Conservation (phyloP, 1,140 invertebrate genomes). For the Cotesia vestalis region DNA sequence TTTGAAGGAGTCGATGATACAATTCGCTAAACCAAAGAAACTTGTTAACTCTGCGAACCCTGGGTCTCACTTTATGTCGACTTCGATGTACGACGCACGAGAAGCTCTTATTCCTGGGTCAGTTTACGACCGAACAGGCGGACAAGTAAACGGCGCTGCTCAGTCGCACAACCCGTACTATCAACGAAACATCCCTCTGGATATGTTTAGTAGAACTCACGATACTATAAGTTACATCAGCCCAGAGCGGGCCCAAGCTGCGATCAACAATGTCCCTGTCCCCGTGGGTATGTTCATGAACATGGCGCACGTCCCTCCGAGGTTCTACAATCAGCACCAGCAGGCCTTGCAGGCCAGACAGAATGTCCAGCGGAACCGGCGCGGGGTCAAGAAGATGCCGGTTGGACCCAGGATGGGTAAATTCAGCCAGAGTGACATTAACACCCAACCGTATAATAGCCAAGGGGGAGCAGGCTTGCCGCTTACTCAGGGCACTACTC, state of each 20-base stretch:
- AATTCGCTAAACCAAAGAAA: constrained; percentile 97
- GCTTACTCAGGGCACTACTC: constrained; percentile 75
- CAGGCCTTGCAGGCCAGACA: constrained; percentile 72
- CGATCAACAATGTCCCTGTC: constrained; percentile 83
- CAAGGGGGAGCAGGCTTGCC: constrained; percentile 61
- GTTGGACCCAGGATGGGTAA: constrained; percentile 54
- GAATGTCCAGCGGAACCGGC: constrained; percentile 58
- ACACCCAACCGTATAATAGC: constrained; percentile 72
- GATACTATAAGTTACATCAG: constrained; percentile 95
- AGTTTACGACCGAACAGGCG: constrained; percentile 78
- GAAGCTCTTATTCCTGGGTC: constrained; percentile 89
- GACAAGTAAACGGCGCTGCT: constrained; percentile 61
- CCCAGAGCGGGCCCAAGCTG: constrained; percentile 81
- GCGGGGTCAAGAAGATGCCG: constrained; percentile 39
- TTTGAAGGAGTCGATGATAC: constrained; percentile 95
- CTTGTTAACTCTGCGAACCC: constrained; percentile 93
- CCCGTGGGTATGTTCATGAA: constrained; percentile 96
- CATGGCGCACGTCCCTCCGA: constrained; percentile 86
- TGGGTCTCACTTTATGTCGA: constrained; percentile 96
- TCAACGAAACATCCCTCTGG: constrained; percentile 65
- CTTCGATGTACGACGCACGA: constrained; percentile 90
- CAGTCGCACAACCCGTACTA: constrained; percentile 64
- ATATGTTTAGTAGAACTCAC: constrained; percentile 75
- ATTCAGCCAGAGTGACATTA: constrained; percentile 62
- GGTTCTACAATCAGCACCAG: constrained; percentile 86